These are phyloP conservation scores for Chaenogobius annularis DNA, from an alignment of 2,113 vertebrate species.

Conservation along the genomic window DNA sequence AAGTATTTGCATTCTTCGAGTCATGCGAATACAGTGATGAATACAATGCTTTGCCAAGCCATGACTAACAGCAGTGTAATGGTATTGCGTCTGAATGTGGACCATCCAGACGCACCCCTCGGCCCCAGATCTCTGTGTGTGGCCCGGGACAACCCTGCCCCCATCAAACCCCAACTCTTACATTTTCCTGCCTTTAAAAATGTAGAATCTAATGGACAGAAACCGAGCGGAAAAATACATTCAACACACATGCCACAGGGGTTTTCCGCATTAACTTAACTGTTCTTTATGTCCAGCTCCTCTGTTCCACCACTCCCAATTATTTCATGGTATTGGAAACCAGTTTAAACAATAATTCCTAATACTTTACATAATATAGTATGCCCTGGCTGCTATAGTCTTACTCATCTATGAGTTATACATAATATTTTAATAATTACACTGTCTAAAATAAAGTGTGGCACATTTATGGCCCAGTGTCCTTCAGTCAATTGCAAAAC, in stretches of 20 bases:
- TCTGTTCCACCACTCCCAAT: background rate
- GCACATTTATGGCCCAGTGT: too few species aligned
- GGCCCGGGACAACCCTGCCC: constrained; percentile 34
- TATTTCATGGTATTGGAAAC: constrained; percentile 20
- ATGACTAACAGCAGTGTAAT: constrained; percentile 59
- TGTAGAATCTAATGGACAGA: constrained; percentile 26
- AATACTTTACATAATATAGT: background rate
- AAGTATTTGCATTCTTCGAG: too few species aligned
- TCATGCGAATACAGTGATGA: too few species aligned
- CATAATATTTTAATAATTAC: background rate
- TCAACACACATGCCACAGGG: constrained; percentile 27
- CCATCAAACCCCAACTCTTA: background rate
- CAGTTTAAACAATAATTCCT: constrained; percentile 42
- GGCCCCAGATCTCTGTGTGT: constrained; percentile 67
- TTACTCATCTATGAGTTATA: constrained; percentile 9
- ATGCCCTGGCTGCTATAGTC: background rate
- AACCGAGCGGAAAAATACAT: constrained; percentile 20
- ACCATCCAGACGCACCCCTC: constrained; percentile 46
- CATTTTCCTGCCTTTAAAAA: constrained; percentile 22
- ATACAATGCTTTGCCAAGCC: too few species aligned
- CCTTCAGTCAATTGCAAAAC: too few species aligned
- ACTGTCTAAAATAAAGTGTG: background rate
- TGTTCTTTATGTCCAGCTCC: constrained; percentile 16
- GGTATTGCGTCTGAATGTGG: constrained; percentile 58
- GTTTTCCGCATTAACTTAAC: constrained; percentile 29